Evolutionary conservation across 2,113 vertebrate genomes (phyloP), one percentile per base, ranked within the genome.

Genomic region (Melozone crissalis): DNA sequence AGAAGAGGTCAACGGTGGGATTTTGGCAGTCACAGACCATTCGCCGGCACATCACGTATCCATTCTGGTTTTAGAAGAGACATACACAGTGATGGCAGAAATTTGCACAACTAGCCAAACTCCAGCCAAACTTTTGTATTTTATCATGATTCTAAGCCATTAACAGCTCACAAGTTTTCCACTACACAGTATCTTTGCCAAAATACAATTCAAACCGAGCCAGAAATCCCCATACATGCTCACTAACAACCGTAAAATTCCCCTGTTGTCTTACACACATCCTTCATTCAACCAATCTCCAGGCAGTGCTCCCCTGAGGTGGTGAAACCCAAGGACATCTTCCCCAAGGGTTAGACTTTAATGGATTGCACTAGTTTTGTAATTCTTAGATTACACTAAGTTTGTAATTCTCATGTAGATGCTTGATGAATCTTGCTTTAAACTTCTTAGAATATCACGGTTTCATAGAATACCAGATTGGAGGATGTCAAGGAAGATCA

Each of bases 21-120:
- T 99, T 99, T 97, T 99, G 99, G 87, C 99, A 99, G 97, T 99
- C 99, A 87, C 99, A 99, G 63, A 99, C 99, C 99, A 99, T 99
- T 89, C 99, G 97, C 27, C 99, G 98, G 65, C 99, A 99, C 99
- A 99, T 99, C 89, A 99, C 99, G 43, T 99, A 98, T 13, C 99
- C 99, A 10, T 96, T 98, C 99, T 99, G 96, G 23, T 73, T 30
- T 77, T 22, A n/a, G 76, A 95, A 92, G 41, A 88, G 49, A 95
- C 51, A 66, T 58, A 89, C 2, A 80, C 9, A 95, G 33, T 0
- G 0, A 73, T 54, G 39, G 57, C 46, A 94, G 41, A 89, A 84
- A 90, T 39, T 5, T 52, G 26, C 41, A 39, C 27, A 75, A 61
- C 26, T 33, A 43, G 58, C 23, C 51, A 18, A 33, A 62, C 15